phyloP scores from a whole-genome alignment of 2,888 invertebrate species.

The Incurvaria masculella region DNA sequence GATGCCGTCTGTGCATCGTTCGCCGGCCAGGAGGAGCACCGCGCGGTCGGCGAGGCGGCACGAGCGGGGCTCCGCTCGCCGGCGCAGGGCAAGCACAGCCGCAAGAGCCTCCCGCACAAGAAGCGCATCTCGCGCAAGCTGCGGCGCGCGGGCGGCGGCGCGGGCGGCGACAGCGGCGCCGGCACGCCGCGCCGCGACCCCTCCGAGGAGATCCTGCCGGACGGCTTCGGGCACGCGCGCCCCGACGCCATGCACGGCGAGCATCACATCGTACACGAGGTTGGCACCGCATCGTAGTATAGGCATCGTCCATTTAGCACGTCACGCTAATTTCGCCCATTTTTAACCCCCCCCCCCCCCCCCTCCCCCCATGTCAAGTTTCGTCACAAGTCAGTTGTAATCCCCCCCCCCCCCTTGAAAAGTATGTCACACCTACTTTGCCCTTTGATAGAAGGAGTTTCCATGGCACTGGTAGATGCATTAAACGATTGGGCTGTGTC shows the following conservation, averaged over 20 bases:
- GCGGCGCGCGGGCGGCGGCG: neutral
- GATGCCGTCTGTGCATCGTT: neutral
- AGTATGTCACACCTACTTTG: too few relatives aligned
- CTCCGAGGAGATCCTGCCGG: conserved; percentile 44
- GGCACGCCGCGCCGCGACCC: conserved; percentile 43
- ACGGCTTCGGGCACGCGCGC: conserved; percentile 30
- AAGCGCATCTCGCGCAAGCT: conserved; percentile 80
- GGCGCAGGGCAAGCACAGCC: conserved; percentile 35
- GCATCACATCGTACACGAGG: conserved; percentile 47
- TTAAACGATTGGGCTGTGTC: too few relatives aligned
- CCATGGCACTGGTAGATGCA: too few relatives aligned
- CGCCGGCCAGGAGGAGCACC: conserved; percentile 22
- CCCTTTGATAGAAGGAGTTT: too few relatives aligned
- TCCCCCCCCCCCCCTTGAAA: too few relatives aligned
- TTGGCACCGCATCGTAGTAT: conserved; percentile 29
- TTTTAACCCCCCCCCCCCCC: too few relatives aligned
- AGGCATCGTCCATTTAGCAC: too few relatives aligned
- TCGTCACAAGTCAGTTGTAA: too few relatives aligned
- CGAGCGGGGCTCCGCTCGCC: conserved; percentile 26
- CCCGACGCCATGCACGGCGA: conserved; percentile 24
- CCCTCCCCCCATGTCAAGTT: too few relatives aligned
- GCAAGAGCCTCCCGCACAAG: conserved; percentile 79
- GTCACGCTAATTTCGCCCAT: too few relatives aligned
- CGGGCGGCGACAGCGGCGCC: neutral
- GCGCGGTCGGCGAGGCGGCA: conserved; percentile 26